Evolutionary conservation across 2,797 vertebrate species (phyloP).

Genomic region (Cheirogaleus major): DNA sequence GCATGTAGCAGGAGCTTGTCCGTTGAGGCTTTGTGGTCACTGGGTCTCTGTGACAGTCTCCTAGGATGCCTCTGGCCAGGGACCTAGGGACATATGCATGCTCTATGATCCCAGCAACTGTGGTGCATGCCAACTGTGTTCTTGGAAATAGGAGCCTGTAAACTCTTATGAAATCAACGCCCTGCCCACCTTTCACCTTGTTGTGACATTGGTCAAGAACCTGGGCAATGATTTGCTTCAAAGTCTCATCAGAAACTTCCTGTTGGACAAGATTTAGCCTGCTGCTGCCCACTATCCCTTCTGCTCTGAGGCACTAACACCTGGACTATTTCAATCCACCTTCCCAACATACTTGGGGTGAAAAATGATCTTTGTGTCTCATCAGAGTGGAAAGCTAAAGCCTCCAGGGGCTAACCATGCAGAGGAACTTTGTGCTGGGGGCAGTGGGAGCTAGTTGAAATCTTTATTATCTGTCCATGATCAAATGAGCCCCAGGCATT

Average conservation of each 20-base stretch:
- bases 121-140: no score
- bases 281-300: neutral
- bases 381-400: no score
- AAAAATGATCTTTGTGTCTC: neutral
- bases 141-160: neutral
- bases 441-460: neutral
- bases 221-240: neutral
- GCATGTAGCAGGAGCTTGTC: fast-evolving
- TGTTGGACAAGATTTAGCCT: neutral
- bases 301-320: neutral
- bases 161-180: fast-evolving
- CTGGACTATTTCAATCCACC: neutral
- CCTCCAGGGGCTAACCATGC: no score
- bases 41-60: neutral
- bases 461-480: neutral
- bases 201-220: neutral
- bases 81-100: neutral
- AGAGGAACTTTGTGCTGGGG: neutral
- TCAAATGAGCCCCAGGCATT: neutral
- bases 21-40: neutral
- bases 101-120: fast-evolving
- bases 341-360: neutral
- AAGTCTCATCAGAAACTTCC: neutral
- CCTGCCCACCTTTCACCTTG: neutral
- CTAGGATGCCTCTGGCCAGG: neutral